Base-by-base conservation (phyloP, 2,797 vertebrate species). In the Helicolenus hilgendorfi region DNA sequence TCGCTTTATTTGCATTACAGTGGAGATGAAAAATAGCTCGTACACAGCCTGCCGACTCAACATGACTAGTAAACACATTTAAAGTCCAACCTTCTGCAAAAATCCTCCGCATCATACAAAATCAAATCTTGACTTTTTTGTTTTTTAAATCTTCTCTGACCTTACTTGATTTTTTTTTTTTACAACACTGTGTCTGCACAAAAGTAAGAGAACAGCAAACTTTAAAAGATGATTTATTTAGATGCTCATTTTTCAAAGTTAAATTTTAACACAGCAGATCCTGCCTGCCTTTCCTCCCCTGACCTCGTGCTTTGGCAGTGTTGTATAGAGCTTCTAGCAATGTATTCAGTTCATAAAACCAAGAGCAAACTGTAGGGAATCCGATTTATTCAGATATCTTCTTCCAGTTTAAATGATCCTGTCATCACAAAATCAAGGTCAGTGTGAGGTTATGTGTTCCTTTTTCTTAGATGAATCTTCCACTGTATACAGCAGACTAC, bases 1-100 rank as follows among this genome's bases (percentile, higher is more conserved):
- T 90, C 65, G 18, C 83, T 85, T 84, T 82, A 81, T 91, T 88
- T 92, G 83, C 88, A 85, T 93, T 62, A 78, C 71, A 76, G 85
- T 27, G 5, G 56, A 70, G 79, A 90, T 89, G 79, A 88, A 64
- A 81, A 83, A 85, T 27, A 71, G 74, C 84, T 11, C 56, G 2
- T 13, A 67, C 74, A 74, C 81, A 70, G 59, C 20, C 77, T 70
- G 88, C 71, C 81, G 55, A 83, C 80, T 86, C 85, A 29, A 89
- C 81, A 70, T 11, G 33, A 76, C 69, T 11, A 36, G 77, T 58
- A 87, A 83, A 91, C 79, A 64, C 59, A 53, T 82, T 72, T 74
- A 2, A 69, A 33, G 70, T 72, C 59, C 77, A 11, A 35, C 8
- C 73, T 74, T n/a, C 41, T 78, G 58, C 53, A 79, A 10, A 22